These are phyloP conservation scores for Luscinia megarhynchos DNA, from an alignment of 2,797 vertebrate species.

Conservation along the genomic window DNA sequence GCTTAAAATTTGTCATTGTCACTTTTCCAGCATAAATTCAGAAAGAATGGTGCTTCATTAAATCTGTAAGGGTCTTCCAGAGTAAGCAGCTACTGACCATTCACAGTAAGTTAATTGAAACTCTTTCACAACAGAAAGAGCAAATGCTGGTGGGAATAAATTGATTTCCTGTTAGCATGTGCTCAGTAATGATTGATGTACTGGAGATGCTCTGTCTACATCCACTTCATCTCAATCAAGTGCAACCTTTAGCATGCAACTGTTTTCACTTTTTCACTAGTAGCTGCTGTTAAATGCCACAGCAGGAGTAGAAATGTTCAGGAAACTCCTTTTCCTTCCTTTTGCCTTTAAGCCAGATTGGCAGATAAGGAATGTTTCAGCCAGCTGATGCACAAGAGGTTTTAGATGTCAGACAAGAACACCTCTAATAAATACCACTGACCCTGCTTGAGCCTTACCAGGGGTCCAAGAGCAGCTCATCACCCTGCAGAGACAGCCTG, in stretches of 20 bases:
- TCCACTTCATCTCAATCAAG: conserved; percentile 42
- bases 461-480: not conserved
- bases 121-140: conserved; percentile 1
- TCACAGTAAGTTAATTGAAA: conserved; percentile 30
- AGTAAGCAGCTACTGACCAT: not conserved
- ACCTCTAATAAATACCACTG: not conserved
- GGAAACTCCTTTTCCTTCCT: not conserved
- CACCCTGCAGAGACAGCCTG: not conserved
- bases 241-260: not conserved
- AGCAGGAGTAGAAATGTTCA: not conserved
- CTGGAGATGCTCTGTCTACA: not conserved
- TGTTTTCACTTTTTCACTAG: conserved; percentile 4
- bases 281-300: not conserved
- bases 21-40: not conserved
- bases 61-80: not conserved
- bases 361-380: not conserved
- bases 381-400: not conserved
- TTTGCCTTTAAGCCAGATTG: not conserved
- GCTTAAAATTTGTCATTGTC: conserved; percentile 8
- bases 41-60: not conserved
- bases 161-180: conserved; percentile 38
- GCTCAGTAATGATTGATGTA: not conserved
- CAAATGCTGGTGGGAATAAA: conserved; percentile 42
- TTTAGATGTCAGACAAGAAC: not conserved
- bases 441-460: not conserved